These are phyloP conservation scores for Sturmia bella DNA, from an alignment of 2,888 invertebrate species.

Conservation along the genomic window DNA sequence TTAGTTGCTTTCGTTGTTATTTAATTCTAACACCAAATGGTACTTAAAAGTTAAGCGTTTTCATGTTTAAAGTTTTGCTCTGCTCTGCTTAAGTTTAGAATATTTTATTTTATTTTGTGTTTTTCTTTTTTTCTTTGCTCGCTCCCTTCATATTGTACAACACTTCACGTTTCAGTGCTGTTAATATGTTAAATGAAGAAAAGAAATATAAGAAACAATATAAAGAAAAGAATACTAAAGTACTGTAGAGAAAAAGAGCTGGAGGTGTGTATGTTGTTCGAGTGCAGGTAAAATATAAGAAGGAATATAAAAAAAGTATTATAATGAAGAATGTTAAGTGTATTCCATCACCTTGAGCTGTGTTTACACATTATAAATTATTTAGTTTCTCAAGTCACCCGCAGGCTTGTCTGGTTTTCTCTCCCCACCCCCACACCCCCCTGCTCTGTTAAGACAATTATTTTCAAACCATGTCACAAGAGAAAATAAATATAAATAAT, in stretches of 20 bases:
- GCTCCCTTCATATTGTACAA: conserved; percentile 59
- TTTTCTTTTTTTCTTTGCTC: conserved; percentile 4
- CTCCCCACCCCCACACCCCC: no score
- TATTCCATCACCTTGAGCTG: conserved; percentile 49
- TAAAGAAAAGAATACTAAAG: neutral
- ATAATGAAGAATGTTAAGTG: conserved; percentile 37
- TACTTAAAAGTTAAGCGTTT: conserved; percentile 69
- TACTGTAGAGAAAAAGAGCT: conserved; percentile 1
- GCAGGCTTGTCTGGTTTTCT: neutral
- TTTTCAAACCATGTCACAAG: neutral
- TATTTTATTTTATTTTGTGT: neutral
- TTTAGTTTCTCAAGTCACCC: conserved; percentile 50
- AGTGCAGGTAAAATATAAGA: neutral
- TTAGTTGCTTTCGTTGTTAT: conserved; percentile 18
- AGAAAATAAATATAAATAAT: neutral
- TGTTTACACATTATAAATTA: conserved; percentile 38
- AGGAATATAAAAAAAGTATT: conserved; percentile 21
- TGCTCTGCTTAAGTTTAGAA: conserved; percentile 17
- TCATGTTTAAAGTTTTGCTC: conserved; percentile 52
- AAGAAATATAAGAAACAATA: conserved; percentile 5
- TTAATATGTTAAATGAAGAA: conserved; percentile 48
- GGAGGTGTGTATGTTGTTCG: conserved; percentile 6
- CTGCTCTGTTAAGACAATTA: neutral
- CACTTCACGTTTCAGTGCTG: conserved; percentile 61
- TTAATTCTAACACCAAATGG: conserved; percentile 67